Percentiles rank a stretch among this genome's conserved stretches.
Evolutionary conservation across 2,888 invertebrate genomes (phyloP).

Genomic region (Pogonocherus hispidulus): DNA sequence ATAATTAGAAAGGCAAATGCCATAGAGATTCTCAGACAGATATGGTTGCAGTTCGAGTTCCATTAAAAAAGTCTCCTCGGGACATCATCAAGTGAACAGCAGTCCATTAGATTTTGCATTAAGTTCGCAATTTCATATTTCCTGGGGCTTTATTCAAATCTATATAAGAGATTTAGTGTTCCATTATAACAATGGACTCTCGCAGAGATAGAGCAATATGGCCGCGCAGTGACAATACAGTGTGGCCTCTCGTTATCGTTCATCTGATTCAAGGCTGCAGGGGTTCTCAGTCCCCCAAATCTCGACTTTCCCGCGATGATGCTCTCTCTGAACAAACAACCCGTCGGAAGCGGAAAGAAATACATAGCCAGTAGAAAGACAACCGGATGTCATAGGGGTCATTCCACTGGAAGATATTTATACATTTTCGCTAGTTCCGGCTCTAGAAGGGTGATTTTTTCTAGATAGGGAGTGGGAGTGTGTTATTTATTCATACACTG

Average conservation of each 20-base stretch:
- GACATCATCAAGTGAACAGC: constrained; percentile 36
- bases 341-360: constrained; percentile 64
- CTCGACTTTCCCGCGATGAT: constrained; percentile 43
- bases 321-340: constrained; percentile 61
- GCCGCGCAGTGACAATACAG: constrained; percentile 63
- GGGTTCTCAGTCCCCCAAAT: constrained; percentile 35
- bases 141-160: constrained; percentile 63
- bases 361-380: constrained; percentile 63
- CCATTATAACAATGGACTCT: constrained; percentile 63
- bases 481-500: constrained; percentile 61
- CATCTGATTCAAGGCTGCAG: constrained; percentile 54
- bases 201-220: constrained; percentile 61
- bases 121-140: constrained; percentile 60
- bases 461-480: constrained; percentile 55
- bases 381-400: constrained; percentile 65
- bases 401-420: constrained; percentile 67
- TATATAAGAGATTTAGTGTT: constrained; percentile 58
- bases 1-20: constrained; percentile 59
- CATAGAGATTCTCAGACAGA: constrained; percentile 55
- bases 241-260: constrained; percentile 63
- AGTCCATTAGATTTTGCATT: constrained; percentile 58
- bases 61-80: constrained; percentile 37
- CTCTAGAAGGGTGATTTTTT: constrained; percentile 60
- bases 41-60: constrained; percentile 39
- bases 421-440: constrained; percentile 63